A percentile compares a stretch with the other conserved stretches of the same genome.
phyloP scores from a whole-genome alignment of 2,113 vertebrate genomes.

The Psilopogon haemacephalus region DNA sequence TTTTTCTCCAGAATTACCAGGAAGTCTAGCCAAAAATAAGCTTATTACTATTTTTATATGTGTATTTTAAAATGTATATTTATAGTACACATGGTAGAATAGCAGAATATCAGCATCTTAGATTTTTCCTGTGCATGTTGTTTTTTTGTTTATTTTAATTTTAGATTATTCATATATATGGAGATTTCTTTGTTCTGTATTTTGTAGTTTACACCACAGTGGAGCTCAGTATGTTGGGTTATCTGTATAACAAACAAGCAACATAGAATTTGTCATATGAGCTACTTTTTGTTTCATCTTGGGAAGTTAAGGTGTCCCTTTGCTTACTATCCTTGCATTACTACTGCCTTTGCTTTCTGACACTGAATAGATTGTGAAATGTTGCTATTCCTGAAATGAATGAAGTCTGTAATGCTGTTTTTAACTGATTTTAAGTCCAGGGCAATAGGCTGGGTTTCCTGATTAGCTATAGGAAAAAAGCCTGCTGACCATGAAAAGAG shows the following conservation, averaged over 20 bases:
- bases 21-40: background rate
- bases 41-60: background rate
- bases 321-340: background rate
- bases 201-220: background rate
- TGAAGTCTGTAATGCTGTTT: background rate
- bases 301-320: background rate
- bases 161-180: background rate
- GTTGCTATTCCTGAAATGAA: background rate
- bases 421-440: background rate
- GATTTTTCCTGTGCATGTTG: background rate
- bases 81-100: background rate
- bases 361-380: background rate
- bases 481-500: background rate
- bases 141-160: background rate
- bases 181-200: background rate
- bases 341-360: background rate
- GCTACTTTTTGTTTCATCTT: background rate
- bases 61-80: background rate
- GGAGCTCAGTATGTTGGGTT: background rate
- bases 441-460: background rate
- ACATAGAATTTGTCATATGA: background rate
- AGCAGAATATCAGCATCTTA: background rate
- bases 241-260: background rate
- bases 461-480: slow-evolving; percentile 8
- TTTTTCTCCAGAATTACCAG: background rate